These are phyloP conservation scores for Cossypha caffra DNA, from an alignment of 2,797 vertebrate species.

Conservation along the genomic window DNA sequence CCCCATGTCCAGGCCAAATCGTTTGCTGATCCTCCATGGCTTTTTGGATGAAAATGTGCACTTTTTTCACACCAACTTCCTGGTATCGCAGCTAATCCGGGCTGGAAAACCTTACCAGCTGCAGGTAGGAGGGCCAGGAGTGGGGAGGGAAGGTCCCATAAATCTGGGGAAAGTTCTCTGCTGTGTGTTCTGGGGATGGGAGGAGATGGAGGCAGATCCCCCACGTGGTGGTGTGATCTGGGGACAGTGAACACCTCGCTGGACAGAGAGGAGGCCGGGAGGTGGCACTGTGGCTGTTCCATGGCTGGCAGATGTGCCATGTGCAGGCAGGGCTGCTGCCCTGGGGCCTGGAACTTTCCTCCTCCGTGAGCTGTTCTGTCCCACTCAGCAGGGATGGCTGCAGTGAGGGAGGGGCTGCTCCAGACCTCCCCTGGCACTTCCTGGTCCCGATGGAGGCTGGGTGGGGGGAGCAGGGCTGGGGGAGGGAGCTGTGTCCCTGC, in stretches of 20 bases:
- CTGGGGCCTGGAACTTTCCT: constrained; percentile 18
- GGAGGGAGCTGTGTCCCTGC: not conserved
- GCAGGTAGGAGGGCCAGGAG: constrained; percentile 79
- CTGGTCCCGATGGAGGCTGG: accelerated
- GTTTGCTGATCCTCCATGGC: constrained; percentile 95
- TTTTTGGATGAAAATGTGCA: constrained; percentile 99
- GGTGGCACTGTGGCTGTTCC: constrained; percentile 48
- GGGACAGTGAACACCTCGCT: not conserved
- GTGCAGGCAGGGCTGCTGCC: not conserved
- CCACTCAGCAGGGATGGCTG: not conserved
- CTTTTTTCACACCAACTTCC: constrained; percentile 99
- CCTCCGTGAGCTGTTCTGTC: accelerated
- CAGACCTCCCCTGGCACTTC: not conserved
- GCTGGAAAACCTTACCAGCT: constrained; percentile 98
- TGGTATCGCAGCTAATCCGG: constrained; percentile 97
- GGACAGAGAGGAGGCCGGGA: not conserved
- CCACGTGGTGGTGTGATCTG: accelerated
- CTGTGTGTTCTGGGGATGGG: not conserved
- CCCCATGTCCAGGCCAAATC: constrained; percentile 85
- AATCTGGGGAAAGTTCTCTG: not conserved
- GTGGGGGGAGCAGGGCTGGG: not conserved
- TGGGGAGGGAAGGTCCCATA: not conserved
- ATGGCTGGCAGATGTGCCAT: not conserved
- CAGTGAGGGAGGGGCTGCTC: not conserved
- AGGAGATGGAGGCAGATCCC: not conserved